phyloP scores from a whole-genome alignment of 2,797 vertebrate genomes.

The Micrastur ruficollis region DNA sequence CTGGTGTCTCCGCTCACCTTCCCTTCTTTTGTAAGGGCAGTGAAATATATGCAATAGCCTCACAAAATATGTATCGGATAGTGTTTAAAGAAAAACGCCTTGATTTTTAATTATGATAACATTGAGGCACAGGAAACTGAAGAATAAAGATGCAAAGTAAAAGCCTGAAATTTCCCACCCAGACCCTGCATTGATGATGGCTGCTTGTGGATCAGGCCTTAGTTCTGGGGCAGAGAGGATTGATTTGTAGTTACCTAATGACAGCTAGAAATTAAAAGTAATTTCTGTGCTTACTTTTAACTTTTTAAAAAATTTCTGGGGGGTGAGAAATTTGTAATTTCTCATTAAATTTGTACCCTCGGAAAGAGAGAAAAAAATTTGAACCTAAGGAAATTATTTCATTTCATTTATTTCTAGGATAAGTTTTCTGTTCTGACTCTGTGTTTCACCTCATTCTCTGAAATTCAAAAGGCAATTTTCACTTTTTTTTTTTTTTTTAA shows the following conservation, averaged over 20 bases:
- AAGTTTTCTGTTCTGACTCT: neutral
- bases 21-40: neutral
- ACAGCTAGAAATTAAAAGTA: neutral
- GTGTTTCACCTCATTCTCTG: neutral
- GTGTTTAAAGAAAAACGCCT: neutral
- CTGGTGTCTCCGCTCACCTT: neutral
- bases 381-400: neutral
- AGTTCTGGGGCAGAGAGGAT: neutral
- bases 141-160: neutral
- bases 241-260: neutral
- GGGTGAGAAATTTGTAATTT: neutral
- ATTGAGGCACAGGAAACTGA: neutral
- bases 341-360: neutral
- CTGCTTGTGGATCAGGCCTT: neutral
- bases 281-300: neutral
- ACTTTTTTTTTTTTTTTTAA: neutral
- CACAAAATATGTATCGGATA: neutral
- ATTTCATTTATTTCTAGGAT: neutral
- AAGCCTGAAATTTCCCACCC: neutral
- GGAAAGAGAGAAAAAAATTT: neutral
- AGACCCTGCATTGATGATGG: neutral
- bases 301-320: rapidly evolving
- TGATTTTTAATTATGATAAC: neutral
- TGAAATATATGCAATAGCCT: neutral
- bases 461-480: neutral